These are phyloP conservation scores for Pipistrellus kuhlii DNA, from an alignment of 2,797 vertebrate species.

Conservation along the genomic window DNA sequence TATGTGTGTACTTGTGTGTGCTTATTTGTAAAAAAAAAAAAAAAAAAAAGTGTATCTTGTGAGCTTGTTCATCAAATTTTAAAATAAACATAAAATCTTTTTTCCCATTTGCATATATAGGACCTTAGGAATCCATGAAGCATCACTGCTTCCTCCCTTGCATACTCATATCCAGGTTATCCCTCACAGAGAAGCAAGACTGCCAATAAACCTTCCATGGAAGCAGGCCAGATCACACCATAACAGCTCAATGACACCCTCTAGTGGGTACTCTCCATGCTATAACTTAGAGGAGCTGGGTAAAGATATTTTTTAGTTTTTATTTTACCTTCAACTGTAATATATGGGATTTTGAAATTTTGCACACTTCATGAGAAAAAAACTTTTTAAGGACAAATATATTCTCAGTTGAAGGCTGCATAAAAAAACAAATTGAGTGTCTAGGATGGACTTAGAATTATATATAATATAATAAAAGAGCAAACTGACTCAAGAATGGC, in stretches of 20 bases:
- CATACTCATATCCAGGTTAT: background rate
- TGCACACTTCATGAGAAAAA: background rate
- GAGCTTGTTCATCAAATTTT: constrained; percentile 19
- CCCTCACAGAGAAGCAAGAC: background rate
- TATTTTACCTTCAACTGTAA: background rate
- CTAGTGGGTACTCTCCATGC: constrained; percentile 56
- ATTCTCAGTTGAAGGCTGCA: background rate
- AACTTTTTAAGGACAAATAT: background rate
- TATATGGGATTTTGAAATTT: background rate
- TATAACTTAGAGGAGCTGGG: background rate
- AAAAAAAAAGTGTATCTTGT: background rate
- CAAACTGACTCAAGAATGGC: background rate
- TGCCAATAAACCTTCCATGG: background rate
- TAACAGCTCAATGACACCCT: constrained; percentile 61
- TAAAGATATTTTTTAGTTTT: background rate
- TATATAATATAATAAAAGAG: background rate
- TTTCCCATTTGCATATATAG: background rate
- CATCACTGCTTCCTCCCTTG: background rate
- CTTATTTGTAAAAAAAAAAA: background rate
- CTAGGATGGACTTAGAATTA: background rate
- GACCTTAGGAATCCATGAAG: background rate
- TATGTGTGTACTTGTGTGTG: background rate
- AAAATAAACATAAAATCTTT: constrained; percentile 12
- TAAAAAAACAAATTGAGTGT: background rate
- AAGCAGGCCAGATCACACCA: background rate